Percentiles rank a stretch among this genome's conserved stretches.
phyloP scores from a whole-genome alignment of 2,888 invertebrate genomes.

The Tinea pellionella region DNA sequence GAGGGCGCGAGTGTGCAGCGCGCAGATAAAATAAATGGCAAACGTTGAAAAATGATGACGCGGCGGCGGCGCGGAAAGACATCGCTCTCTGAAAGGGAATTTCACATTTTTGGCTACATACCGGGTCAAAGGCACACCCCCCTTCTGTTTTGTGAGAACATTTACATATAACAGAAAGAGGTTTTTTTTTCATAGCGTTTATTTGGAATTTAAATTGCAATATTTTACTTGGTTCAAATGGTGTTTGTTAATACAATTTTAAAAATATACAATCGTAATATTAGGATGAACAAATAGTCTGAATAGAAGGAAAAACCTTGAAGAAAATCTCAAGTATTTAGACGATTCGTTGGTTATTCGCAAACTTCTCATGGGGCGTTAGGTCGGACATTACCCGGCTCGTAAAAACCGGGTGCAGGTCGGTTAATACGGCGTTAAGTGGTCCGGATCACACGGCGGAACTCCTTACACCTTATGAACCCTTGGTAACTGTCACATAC shows the following conservation, averaged over 20 bases:
- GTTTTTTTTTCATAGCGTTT: slow-evolving; percentile 10
- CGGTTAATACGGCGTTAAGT: slow-evolving; percentile 42
- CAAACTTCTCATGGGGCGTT: slow-evolving; percentile 27
- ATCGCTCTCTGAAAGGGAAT: slow-evolving; percentile 43
- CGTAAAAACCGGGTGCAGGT: slow-evolving; percentile 39
- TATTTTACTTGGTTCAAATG: no score
- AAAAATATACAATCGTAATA: no score
- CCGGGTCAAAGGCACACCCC: not conserved
- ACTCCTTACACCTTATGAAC: slow-evolving; percentile 13
- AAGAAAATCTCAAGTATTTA: slow-evolving; percentile 15
- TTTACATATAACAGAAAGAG: not conserved
- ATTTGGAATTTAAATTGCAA: no score
- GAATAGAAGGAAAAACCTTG: not conserved
- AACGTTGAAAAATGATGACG: slow-evolving; percentile 66
- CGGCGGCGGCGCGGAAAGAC: slow-evolving; percentile 54
- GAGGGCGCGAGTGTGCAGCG: slow-evolving; percentile 19
- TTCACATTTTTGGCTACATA: slow-evolving; percentile 7
- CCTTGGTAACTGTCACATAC: not conserved
- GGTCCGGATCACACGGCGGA: slow-evolving; percentile 26
- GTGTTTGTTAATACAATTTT: no score
- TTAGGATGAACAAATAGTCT: no score
- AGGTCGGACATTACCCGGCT: slow-evolving; percentile 32
- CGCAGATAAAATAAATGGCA: slow-evolving; percentile 68
- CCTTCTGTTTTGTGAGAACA: not conserved
- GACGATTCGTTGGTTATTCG: slow-evolving; percentile 17